These are phyloP conservation scores for Chiroxiphia lanceolata DNA, from an alignment of 2,797 vertebrate genomes.

Conservation along the genomic window DNA sequence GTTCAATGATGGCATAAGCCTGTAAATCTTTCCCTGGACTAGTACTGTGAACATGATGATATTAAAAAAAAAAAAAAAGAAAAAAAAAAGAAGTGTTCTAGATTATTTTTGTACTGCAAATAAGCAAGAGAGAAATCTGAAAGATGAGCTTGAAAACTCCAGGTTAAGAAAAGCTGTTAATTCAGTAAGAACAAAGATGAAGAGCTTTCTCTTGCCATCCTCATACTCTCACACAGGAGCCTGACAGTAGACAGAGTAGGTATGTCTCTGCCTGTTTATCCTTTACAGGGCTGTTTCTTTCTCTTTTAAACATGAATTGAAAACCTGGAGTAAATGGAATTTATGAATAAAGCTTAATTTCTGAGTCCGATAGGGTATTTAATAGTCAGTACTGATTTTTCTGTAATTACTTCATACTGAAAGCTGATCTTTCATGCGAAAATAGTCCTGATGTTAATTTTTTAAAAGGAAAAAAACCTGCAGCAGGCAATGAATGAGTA, in stretches of 20 bases:
- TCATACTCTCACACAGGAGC: neutral
- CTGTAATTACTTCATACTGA: neutral
- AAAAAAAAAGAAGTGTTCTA: neutral
- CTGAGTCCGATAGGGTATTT: neutral
- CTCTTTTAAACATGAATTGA: neutral
- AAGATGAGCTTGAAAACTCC: neutral
- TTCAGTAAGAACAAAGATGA: neutral
- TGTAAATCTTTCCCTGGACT: neutral
- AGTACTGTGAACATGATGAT: neutral
- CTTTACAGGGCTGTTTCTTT: neutral
- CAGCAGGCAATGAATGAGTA: neutral
- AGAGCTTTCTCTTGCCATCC: neutral
- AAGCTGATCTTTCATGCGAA: neutral
- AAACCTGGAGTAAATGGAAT: neutral
- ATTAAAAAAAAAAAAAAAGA: neutral
- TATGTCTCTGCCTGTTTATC: neutral
- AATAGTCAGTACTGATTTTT: neutral
- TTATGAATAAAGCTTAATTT: neutral
- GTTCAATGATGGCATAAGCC: neutral
- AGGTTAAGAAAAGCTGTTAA: neutral
- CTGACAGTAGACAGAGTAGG: neutral
- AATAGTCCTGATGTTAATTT: neutral
- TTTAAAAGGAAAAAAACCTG: neutral
- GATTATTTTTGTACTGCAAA: neutral
- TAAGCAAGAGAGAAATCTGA: neutral